These are phyloP conservation scores for Lindbergichthys nudifrons DNA, from an alignment of 2,797 vertebrate species.

Conservation along the genomic window DNA sequence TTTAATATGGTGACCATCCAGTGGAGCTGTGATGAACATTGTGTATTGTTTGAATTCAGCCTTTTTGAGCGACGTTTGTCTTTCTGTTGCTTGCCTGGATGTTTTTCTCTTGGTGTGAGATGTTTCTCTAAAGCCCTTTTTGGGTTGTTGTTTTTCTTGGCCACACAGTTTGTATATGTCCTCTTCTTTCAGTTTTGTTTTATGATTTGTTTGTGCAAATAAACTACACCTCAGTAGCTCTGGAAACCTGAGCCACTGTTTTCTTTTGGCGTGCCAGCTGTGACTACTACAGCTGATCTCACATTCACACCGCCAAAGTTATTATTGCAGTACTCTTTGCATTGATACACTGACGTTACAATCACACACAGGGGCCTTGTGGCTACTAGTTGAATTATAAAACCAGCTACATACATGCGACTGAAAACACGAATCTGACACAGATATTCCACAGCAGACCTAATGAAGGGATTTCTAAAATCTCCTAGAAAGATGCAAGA, in stretches of 20 bases:
- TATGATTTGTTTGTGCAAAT: constrained; percentile 75
- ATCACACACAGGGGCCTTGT: constrained; percentile 33
- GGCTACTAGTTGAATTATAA: background rate
- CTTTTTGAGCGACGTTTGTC: constrained; percentile 24
- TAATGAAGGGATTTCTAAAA: constrained; percentile 19
- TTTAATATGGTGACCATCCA: constrained; percentile 62
- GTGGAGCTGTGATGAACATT: constrained; percentile 43
- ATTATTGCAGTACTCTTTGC: constrained; percentile 67
- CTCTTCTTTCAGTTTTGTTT: constrained; percentile 42
- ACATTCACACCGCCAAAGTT: constrained; percentile 49
- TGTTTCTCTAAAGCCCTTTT: background rate
- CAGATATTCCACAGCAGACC: background rate
- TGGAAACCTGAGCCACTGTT: constrained; percentile 69
- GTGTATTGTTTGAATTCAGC: constrained; percentile 27
- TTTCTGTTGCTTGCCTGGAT: constrained; percentile 3
- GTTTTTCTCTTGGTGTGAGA: background rate
- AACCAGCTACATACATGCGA: constrained; percentile 14
- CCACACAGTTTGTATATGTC: constrained; percentile 38
- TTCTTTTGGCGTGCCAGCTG: constrained; percentile 44
- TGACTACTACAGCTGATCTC: constrained; percentile 44
- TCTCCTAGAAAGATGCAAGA: constrained; percentile 14
- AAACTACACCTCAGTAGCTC: constrained; percentile 25
- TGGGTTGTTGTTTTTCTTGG: background rate
- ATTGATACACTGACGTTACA: constrained; percentile 55
- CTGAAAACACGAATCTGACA: constrained; percentile 19